phyloP scores from a whole-genome alignment of 2,888 invertebrate species.

The Esperia sulphurella region DNA sequence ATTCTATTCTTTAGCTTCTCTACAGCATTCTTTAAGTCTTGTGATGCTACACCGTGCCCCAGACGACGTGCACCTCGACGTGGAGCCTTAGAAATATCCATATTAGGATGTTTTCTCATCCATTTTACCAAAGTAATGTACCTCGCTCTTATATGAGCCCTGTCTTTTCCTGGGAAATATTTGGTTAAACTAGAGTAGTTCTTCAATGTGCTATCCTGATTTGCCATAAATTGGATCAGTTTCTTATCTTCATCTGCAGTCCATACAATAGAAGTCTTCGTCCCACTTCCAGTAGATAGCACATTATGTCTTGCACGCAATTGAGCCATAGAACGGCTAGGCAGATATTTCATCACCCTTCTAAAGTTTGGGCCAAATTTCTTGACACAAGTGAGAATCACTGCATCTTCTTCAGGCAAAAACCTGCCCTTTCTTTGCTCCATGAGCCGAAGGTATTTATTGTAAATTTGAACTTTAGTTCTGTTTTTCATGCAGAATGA shows the following conservation, averaged over 20 bases:
- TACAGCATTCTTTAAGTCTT: slow-evolving; percentile 30
- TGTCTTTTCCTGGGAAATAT: slow-evolving; percentile 58
- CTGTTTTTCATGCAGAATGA: slow-evolving; percentile 80
- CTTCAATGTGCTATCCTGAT: slow-evolving; percentile 53
- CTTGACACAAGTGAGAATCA: slow-evolving; percentile 80
- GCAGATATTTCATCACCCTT: slow-evolving; percentile 78
- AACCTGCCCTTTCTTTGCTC: slow-evolving; percentile 81
- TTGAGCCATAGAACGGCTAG: slow-evolving; percentile 81
- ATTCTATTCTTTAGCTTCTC: slow-evolving; percentile 34
- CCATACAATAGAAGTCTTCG: slow-evolving; percentile 75
- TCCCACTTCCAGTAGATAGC: slow-evolving; percentile 43
- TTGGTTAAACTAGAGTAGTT: slow-evolving; percentile 58
- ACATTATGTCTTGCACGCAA: slow-evolving; percentile 80
- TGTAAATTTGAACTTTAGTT: slow-evolving; percentile 83
- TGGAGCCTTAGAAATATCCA: slow-evolving; percentile 29
- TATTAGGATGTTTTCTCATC: slow-evolving; percentile 48
- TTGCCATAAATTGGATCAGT: slow-evolving; percentile 75
- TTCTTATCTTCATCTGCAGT: slow-evolving; percentile 80
- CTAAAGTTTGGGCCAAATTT: slow-evolving; percentile 82
- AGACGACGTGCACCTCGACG: slow-evolving; percentile 26
- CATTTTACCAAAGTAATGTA: slow-evolving; percentile 58
- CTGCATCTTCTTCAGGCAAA: slow-evolving; percentile 82
- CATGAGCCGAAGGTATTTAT: slow-evolving; percentile 63
- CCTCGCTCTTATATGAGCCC: slow-evolving; percentile 77
- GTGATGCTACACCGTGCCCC: slow-evolving; percentile 16